Conservation (phyloP, 2,797 vertebrate species). For the Helarctos malayanus region DNA sequence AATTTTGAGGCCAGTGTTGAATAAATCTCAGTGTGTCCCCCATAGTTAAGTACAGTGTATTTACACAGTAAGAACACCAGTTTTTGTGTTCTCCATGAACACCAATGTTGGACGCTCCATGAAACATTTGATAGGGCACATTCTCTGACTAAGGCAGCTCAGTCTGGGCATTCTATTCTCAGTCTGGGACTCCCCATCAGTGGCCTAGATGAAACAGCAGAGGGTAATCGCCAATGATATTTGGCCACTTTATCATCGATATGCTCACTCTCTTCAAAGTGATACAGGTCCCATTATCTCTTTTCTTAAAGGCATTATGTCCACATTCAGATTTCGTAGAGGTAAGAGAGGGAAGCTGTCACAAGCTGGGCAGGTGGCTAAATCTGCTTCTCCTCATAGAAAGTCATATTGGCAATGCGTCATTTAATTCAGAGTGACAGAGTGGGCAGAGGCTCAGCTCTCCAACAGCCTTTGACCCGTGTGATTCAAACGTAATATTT, state of each 20-base stretch:
- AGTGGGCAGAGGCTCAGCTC: background rate
- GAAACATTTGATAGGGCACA: background rate
- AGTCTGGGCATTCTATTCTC: background rate
- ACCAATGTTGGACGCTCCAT: background rate
- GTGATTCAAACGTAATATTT: background rate
- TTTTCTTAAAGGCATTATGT: background rate
- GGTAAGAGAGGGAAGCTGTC: background rate
- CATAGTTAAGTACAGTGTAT: background rate
- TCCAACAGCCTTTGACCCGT: background rate
- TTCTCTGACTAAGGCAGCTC: background rate
- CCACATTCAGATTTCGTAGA: background rate
- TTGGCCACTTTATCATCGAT: background rate
- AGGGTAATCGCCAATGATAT: background rate
- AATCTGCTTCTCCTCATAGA: background rate
- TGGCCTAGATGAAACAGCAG: fast-evolving
- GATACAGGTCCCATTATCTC: too few species aligned
- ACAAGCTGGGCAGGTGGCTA: background rate
- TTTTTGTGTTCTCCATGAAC: background rate
- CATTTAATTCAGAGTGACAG: background rate
- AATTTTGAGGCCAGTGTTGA: background rate
- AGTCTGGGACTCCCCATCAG: background rate
- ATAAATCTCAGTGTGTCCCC: fast-evolving
- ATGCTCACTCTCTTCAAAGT: background rate
- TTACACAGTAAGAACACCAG: background rate
- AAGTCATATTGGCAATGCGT: background rate